These are phyloP conservation scores for Phoeniculus purpureus DNA, from an alignment of 2,797 vertebrate species.

Conservation along the genomic window DNA sequence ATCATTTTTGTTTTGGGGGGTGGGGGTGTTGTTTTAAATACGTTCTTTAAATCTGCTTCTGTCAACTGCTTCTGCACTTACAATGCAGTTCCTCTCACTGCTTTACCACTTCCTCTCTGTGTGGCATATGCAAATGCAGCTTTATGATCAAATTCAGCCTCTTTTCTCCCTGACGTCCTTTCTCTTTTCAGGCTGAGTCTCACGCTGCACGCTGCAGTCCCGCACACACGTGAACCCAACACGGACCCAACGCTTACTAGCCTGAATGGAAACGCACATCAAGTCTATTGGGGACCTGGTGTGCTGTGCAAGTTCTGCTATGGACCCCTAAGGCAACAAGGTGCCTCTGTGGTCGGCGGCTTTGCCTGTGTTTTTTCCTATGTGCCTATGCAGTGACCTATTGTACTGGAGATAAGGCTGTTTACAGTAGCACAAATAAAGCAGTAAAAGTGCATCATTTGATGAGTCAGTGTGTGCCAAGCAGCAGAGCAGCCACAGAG, in stretches of 20 bases:
- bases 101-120: not conserved
- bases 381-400: slow-evolving; percentile 12
- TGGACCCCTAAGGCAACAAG: not conserved
- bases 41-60: not conserved
- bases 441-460: slow-evolving; percentile 53
- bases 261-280: not conserved
- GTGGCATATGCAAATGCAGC: not conserved
- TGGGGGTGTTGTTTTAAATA: not conserved
- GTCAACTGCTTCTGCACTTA: not conserved
- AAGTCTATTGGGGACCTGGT: not conserved
- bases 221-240: not conserved
- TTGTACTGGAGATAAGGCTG: slow-evolving; percentile 48
- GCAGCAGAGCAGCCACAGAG: slow-evolving; percentile 23
- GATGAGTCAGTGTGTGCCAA: slow-evolving; percentile 59
- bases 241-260: not conserved
- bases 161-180: slow-evolving; percentile 12
- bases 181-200: not conserved
- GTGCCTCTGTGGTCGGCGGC: not conserved
- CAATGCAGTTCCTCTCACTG: not conserved
- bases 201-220: not conserved
- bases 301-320: not conserved
- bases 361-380: not conserved
- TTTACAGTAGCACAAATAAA: slow-evolving; percentile 31
- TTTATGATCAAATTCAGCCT: slow-evolving; percentile 32
- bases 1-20: not conserved